Evolutionary conservation across 1,140 invertebrate species (phyloP), one percentile per base, ranked within the genome.

Genomic region (Macrobrachium nipponense): DNA sequence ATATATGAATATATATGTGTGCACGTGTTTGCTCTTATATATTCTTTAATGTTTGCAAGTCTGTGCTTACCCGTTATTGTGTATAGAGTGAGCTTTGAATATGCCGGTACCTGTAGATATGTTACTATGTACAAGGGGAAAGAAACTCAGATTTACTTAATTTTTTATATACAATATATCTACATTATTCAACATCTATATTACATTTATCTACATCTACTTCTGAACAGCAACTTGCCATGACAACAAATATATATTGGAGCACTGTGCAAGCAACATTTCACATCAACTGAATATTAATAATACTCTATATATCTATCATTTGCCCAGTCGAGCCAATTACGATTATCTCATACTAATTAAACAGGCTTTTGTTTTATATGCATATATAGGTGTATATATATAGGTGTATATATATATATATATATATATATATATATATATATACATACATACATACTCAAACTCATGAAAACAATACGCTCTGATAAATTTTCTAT

Each of bases 131-230:
- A 73, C 2, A 23, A 36, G 15, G 27, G 44, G 20, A 60, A 14
- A 58, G n/a, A 79, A 61, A 11, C n/a, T 11, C 76, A 61, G n/a
- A n/a, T 7, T 68, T 44, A 18, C 70, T 36, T 66, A 27, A 27
- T 18, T 51, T 43, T 68, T 36, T 80, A 81, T 81, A 81, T 66
- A 81, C 43, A 68, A 20, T 59, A 70, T 81, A 81, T 81, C 79
- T 81, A 81, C 79, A 81, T 44, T 81, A 20, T 81, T 66, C 64
- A 81, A 81, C 79, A 81, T 81, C 68, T 81, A 81, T 68, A 20
- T 15, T 81, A 81, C 79, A 81, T 81, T 68, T 81, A 81, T 81
- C 79, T 81, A 81, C 79, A 81, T 70, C 79, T 81, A 81, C 17
- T 68, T 70, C 51, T 60, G 62, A 81, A 81, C 79, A 81, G 18